Percentiles rank a stretch among this genome's conserved stretches.
Conservation (phyloP, 2,797 vertebrate genomes). For the Limnodromus scolopaceus region DNA sequence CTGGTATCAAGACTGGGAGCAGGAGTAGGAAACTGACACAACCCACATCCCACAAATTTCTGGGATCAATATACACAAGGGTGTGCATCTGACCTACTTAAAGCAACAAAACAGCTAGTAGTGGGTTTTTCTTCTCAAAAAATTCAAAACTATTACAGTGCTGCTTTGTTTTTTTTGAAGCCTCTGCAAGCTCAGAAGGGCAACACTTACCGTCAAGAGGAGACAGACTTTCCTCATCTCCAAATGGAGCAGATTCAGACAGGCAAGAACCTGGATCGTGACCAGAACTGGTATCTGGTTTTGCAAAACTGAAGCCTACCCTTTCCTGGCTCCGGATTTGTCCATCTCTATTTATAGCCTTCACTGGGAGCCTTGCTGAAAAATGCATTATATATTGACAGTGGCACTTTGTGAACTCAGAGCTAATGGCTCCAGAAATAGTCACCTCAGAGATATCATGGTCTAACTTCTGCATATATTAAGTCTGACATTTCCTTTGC, state of each 20-base stretch:
- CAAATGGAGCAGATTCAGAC: background rate
- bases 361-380: background rate
- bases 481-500: conserved; percentile 7
- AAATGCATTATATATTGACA: conserved; percentile 39
- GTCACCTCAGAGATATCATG: conserved; percentile 10
- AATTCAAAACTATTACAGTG: background rate
- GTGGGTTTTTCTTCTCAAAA: background rate
- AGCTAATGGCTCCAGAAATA: conserved; percentile 46
- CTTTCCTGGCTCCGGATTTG: background rate
- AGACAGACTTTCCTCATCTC: background rate
- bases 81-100: background rate
- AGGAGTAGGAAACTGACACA: background rate
- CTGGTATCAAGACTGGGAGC: background rate
- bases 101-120: background rate
- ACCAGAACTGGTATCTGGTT: conserved; percentile 1
- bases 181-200: background rate
- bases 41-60: background rate
- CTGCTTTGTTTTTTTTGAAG: background rate
- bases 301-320: conserved; percentile 6
- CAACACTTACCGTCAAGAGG: background rate
- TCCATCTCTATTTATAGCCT: conserved; percentile 24
- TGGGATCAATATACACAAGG: fast-evolving
- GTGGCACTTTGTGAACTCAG: background rate
- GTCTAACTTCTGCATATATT: background rate
- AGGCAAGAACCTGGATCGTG: background rate